Evolutionary conservation across 2,113 vertebrate species (phyloP).

Genomic region (Paedocypris sp.): DNA sequence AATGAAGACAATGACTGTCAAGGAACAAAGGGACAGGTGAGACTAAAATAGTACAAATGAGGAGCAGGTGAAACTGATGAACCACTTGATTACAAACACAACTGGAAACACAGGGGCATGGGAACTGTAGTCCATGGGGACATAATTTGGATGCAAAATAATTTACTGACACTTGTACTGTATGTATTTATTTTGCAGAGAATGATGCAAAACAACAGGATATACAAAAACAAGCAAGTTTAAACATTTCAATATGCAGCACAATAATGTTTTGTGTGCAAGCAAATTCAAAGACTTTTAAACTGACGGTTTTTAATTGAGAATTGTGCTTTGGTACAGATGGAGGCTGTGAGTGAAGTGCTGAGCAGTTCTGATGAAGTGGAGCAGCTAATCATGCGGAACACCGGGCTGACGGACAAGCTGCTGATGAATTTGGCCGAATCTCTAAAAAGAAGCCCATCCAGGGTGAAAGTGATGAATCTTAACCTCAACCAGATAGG

Average conservation of each 20-base stretch:
- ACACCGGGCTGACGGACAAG: constrained; percentile 64
- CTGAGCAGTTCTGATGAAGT: constrained; percentile 58
- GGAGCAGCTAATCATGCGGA: constrained; percentile 66
- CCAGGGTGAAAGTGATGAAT: constrained; percentile 61
- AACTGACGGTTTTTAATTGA: neutral
- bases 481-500: constrained; percentile 70
- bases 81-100: too few species aligned
- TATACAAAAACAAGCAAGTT: constrained; percentile 57
- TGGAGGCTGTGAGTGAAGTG: constrained; percentile 55
- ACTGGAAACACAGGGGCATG: constrained; percentile 25
- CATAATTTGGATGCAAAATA: too few species aligned
- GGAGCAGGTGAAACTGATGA: too few species aligned
- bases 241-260: neutral
- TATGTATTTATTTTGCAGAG: constrained; percentile 5
- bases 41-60: too few species aligned
- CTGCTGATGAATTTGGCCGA: constrained; percentile 48
- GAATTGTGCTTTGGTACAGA: constrained; percentile 33
- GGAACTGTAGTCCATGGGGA: neutral
- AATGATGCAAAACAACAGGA: constrained; percentile 28
- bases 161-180: too few species aligned
- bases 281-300: too few species aligned
- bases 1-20: too few species aligned
- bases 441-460: constrained; percentile 55
- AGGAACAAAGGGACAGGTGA: too few species aligned
- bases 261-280: neutral